A percentile compares a stretch with the other conserved stretches of the same genome.
These are phyloP conservation scores for Samia ricini DNA, from an alignment of 1,140 invertebrate genomes.

Conservation along the genomic window DNA sequence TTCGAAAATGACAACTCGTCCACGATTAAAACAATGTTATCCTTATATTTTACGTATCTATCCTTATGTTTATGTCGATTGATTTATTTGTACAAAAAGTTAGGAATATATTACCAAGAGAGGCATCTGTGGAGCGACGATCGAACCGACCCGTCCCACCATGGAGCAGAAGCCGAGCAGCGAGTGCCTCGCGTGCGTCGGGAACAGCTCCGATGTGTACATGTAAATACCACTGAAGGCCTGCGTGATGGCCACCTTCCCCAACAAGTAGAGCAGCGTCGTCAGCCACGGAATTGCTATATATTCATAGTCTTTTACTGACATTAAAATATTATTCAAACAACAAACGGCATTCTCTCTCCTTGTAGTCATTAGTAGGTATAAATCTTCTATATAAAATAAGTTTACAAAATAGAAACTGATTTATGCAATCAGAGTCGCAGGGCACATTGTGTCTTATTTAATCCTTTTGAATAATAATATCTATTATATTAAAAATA, in stretches of 20 bases:
- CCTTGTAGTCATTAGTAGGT: too few species aligned
- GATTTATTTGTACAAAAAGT: too few species aligned
- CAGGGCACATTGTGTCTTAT: too few species aligned
- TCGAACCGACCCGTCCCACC: constrained; percentile 84
- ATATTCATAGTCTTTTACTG: not conserved
- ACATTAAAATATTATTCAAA: not conserved
- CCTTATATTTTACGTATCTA: too few species aligned
- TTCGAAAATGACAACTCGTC: too few species aligned
- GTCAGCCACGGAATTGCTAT: constrained; percentile 65
- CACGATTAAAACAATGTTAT: too few species aligned
- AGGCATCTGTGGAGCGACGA: constrained; percentile 83
- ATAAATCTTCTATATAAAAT: too few species aligned
- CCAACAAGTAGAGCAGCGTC: constrained; percentile 80
- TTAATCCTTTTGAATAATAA: too few species aligned
- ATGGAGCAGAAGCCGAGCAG: constrained; percentile 83
- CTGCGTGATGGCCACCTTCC: constrained; percentile 83
- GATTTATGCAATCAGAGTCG: too few species aligned
- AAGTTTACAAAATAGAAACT: too few species aligned
- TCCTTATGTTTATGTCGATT: too few species aligned
- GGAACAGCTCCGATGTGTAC: constrained; percentile 86
- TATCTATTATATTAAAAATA: too few species aligned
- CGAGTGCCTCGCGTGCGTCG: constrained; percentile 82
- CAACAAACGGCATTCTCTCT: not conserved
- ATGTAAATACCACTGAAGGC: constrained; percentile 83
- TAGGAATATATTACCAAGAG: constrained; percentile 61